Evolutionary conservation across 2,797 vertebrate genomes (phyloP), one percentile per base, ranked within the genome.

Genomic region (Carapus acus): DNA sequence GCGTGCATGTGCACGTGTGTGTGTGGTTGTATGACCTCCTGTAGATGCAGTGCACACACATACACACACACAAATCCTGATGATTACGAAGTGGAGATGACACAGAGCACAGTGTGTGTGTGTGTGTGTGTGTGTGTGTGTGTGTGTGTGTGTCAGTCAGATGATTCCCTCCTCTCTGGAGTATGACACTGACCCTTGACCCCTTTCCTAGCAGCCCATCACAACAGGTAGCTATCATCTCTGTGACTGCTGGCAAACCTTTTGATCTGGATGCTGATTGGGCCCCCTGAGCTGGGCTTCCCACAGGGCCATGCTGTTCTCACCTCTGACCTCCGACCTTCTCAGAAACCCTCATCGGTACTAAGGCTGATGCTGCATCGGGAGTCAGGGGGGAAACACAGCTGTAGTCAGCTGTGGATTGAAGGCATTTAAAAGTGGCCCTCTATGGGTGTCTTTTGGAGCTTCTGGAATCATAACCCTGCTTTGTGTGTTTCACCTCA

Each of bases 221-320:
- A 33, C 51, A 61, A 47, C 53, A 14, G 43, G 43, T 51, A 49
- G 27, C 46, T 21, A 3, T 49, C 42, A 16, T 67, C 62, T 62
- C 58, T 33, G 16, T 54, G 51, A 46, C 58, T 44, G 59, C 56
- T 58, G 39, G 36, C 8, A 36, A 19, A 46, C 59, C 52, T 42
- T 62, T 59, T 62, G 56, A 52, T 65, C 65, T 9, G n/a, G 27
- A 7, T 15, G 44, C 55, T 52, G 52, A 71, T 69, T 74, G 59
- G 60, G 21, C 8, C 14, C 37, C 3, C n/a, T 29, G 2, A 46
- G 31, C 61, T 60, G 9, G 2, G 4, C 40, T 69, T 78, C 67
- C 58, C 77, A 69, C 50, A 15, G 63, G 5, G 34, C 44, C 37
- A 23, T 6, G 14, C 20, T 13, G 48, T 17, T 50, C 16, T 58